phyloP scores from a whole-genome alignment of 2,797 vertebrate species.

The Girardinus metallicus region DNA sequence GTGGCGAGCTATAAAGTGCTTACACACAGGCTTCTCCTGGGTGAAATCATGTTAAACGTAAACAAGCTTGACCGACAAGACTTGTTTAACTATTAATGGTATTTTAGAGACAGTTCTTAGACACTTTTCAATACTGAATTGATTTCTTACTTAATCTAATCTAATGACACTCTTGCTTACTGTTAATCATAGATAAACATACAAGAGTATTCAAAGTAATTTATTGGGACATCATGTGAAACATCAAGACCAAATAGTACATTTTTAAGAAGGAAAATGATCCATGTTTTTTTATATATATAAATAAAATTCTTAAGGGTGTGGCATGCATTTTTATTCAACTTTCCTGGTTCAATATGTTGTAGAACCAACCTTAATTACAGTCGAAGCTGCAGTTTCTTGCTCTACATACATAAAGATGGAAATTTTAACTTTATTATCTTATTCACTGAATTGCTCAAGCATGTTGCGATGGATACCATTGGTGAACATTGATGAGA shows the following conservation, averaged over 20 bases:
- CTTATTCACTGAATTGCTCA: neutral
- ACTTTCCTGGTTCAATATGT: neutral
- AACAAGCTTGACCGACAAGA: constrained; percentile 46
- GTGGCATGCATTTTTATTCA: neutral
- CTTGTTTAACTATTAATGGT: constrained; percentile 41
- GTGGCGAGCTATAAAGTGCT: constrained; percentile 59
- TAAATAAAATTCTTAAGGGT: neutral
- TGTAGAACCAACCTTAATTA: neutral
- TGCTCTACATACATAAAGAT: neutral
- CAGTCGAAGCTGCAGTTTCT: neutral
- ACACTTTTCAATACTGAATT: constrained; percentile 29
- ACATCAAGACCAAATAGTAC: neutral
- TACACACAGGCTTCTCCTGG: constrained; percentile 55
- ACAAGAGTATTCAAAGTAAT: neutral
- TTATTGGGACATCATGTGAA: neutral
- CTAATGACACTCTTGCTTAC: neutral
- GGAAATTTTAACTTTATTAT: neutral
- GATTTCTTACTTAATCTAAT: constrained; percentile 12
- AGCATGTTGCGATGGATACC: neutral
- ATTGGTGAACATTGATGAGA: neutral
- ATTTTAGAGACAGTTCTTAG: constrained; percentile 27
- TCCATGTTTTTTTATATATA: too few species aligned
- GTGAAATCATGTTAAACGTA: constrained; percentile 51
- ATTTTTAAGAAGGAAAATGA: neutral
- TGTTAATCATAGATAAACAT: neutral